Evolutionary conservation across 2,888 invertebrate species (phyloP).

Genomic region (Ochropacha duplaris): DNA sequence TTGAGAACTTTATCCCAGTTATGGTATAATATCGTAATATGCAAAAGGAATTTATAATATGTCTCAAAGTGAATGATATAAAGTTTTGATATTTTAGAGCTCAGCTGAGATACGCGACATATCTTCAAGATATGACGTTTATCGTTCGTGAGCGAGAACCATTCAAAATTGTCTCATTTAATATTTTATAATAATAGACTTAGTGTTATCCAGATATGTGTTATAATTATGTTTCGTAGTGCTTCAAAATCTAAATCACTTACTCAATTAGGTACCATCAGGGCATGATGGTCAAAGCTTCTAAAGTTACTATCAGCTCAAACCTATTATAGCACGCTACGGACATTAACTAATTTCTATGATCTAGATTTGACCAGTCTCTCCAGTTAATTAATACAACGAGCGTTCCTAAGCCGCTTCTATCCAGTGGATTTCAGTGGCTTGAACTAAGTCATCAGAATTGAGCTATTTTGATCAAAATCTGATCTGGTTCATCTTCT

Average conservation of each 20-base stretch:
- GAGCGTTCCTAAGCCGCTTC: background rate
- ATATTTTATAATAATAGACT: too few relatives aligned
- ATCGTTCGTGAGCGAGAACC: background rate
- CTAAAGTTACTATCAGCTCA: too few relatives aligned
- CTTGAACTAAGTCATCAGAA: too few relatives aligned
- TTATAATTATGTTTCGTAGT: too few relatives aligned
- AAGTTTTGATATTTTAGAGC: background rate
- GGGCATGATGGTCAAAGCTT: too few relatives aligned
- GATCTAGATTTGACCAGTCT: background rate
- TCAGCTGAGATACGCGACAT: background rate
- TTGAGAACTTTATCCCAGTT: constrained; percentile 9
- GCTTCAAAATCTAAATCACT: too few relatives aligned
- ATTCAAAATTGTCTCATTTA: background rate
- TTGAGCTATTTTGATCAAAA: too few relatives aligned
- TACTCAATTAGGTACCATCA: too few relatives aligned
- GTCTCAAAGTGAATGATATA: constrained; percentile 1
- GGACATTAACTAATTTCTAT: background rate
- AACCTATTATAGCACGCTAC: too few relatives aligned
- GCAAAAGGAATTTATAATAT: constrained; percentile 1
- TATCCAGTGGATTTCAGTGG: background rate
- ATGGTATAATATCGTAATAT: constrained; percentile 1
- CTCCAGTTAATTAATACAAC: background rate
- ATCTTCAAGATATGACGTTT: background rate
- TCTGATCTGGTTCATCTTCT: too few relatives aligned
- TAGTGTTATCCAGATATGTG: too few relatives aligned